Percentiles rank a stretch among this genome's conserved stretches.
These are phyloP conservation scores for Dicyrtomina minuta DNA, from an alignment of 2,888 invertebrate genomes.

Conservation along the genomic window DNA sequence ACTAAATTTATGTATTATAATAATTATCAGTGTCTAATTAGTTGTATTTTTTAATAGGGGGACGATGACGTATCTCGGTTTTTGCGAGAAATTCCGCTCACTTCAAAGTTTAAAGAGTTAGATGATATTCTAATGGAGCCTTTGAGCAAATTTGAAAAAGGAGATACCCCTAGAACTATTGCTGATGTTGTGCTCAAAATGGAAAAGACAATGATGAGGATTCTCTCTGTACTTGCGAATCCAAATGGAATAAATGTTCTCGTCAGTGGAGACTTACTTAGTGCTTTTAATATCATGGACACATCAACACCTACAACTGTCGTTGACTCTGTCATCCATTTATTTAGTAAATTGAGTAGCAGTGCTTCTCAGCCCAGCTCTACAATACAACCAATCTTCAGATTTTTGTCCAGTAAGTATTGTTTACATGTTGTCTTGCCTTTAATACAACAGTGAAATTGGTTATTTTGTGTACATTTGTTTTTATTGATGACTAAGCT, in stretches of 20 bases:
- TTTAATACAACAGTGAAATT: neutral
- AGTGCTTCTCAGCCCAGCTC: conserved; percentile 73
- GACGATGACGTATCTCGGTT: conserved; percentile 43
- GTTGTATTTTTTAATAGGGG: too few species aligned
- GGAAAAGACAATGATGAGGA: conserved; percentile 76
- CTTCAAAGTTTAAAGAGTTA: conserved; percentile 37
- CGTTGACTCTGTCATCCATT: conserved; percentile 83
- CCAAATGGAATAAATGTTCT: conserved; percentile 51
- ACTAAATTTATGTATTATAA: too few species aligned
- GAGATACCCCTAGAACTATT: conserved; percentile 44
- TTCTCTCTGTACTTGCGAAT: conserved; percentile 74
- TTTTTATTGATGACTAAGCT: too few species aligned
- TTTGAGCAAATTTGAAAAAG: conserved; percentile 39
- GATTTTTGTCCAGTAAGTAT: conserved; percentile 64
- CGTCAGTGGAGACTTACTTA: conserved; percentile 48
- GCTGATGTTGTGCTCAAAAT: conserved; percentile 66
- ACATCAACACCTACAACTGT: conserved; percentile 65
- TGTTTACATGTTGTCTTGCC: neutral
- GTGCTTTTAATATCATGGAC: conserved; percentile 51
- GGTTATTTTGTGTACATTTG: neutral
- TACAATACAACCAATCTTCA: conserved; percentile 75
- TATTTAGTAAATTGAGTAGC: conserved; percentile 73
- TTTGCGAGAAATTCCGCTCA: conserved; percentile 39
- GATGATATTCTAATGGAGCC: conserved; percentile 42
- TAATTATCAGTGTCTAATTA: too few species aligned